A percentile compares a stretch with the other conserved stretches of the same genome.
Conservation (phyloP, 2,113 vertebrate species). For the Coreoperca whiteheadi region DNA sequence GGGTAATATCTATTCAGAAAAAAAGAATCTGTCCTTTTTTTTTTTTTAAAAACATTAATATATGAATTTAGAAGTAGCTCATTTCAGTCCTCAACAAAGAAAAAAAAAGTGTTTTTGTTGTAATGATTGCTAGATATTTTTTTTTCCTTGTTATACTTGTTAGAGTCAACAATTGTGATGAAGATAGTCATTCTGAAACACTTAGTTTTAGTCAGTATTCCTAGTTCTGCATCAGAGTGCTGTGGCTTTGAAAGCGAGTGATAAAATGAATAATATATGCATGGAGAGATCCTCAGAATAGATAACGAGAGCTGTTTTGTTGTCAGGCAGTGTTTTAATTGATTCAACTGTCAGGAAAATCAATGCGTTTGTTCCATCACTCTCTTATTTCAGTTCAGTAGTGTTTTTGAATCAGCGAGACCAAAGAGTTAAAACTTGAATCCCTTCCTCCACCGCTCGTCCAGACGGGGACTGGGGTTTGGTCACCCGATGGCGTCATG, state of each 20-base stretch:
- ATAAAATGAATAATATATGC: neutral
- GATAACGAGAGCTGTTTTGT: neutral
- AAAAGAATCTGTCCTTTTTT: no score
- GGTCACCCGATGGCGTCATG: conserved; percentile 84
- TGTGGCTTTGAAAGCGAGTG: neutral
- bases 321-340: neutral
- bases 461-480: conserved; percentile 86
- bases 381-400: neutral
- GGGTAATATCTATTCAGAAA: no score
- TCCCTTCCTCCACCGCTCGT: conserved; percentile 49
- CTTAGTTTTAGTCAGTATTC: neutral
- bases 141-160: no score
- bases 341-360: neutral
- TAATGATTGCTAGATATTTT: no score
- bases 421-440: neutral
- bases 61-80: no score
- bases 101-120: no score
- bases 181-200: neutral
- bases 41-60: no score
- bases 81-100: no score
- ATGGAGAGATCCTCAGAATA: neutral
- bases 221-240: neutral
- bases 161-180: neutral
- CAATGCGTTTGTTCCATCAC: neutral
- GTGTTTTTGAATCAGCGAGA: neutral